Percentiles rank a stretch among this genome's conserved stretches.
These are phyloP conservation scores for Apolygus lucorum DNA, from an alignment of 1,140 invertebrate genomes.

Conservation along the genomic window DNA sequence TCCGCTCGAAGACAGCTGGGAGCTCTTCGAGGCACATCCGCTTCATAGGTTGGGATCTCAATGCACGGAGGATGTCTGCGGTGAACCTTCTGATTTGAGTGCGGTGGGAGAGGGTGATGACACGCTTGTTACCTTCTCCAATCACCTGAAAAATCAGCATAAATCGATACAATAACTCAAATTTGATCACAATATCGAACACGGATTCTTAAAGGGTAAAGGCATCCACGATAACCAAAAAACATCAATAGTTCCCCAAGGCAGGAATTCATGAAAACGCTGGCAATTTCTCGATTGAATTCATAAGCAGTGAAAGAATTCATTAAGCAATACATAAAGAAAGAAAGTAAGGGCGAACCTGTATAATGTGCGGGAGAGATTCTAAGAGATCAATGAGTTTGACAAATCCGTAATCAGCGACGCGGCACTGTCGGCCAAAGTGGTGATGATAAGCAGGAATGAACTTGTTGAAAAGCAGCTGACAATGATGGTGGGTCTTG, in stretches of 20 bases:
- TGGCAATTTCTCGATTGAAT: no score
- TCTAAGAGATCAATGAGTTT: constrained; percentile 86
- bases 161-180: no score
- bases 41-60: constrained; percentile 63
- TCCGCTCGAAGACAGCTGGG: constrained; percentile 60
- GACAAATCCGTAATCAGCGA: constrained; percentile 91
- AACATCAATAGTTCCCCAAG: no score
- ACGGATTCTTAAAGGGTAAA: no score
- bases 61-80: constrained; percentile 71
- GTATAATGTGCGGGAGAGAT: constrained; percentile 77
- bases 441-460: constrained; percentile 93
- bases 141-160: constrained; percentile 76
- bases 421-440: constrained; percentile 86
- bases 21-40: constrained; percentile 62
- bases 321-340: not conserved
- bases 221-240: no score
- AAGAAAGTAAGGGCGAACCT: no score
- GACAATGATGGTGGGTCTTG: constrained; percentile 63
- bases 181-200: no score
- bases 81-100: constrained; percentile 85
- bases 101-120: constrained; percentile 78
- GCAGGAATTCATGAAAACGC: no score
- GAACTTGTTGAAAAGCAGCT: constrained; percentile 69
- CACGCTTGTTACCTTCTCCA: constrained; percentile 74
- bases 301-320: no score